Percentiles rank a stretch among this genome's conserved stretches.
phyloP scores from a whole-genome alignment of 1,140 invertebrate species.

The Megalopta genalis region DNA sequence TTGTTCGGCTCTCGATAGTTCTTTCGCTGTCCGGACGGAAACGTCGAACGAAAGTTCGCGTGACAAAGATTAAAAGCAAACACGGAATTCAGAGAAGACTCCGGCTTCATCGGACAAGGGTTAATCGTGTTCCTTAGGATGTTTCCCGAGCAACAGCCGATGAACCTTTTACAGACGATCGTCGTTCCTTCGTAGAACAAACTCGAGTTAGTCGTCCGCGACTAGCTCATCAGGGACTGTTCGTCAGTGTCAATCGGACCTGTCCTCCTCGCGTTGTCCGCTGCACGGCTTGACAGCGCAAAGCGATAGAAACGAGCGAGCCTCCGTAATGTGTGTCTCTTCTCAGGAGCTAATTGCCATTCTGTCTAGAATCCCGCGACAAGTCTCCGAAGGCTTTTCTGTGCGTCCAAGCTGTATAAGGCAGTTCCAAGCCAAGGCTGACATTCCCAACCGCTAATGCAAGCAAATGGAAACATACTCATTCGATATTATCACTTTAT shows the following conservation, averaged over 20 bases:
- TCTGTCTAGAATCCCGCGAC: conserved; percentile 28
- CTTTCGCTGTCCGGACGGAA: not conserved
- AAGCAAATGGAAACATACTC: conserved; percentile 18
- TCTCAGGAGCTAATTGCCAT: conserved; percentile 43
- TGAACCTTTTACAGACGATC: conserved; percentile 1
- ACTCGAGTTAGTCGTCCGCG: conserved; percentile 1
- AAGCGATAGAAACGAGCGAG: not conserved
- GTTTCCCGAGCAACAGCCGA: not conserved
- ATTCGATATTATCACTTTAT: not conserved
- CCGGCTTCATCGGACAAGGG: not conserved
- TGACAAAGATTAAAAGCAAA: conserved; percentile 2
- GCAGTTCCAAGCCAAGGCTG: not conserved
- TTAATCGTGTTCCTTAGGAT: conserved; percentile 4
- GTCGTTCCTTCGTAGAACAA: not conserved
- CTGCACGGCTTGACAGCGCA: not conserved
- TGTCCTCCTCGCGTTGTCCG: not conserved
- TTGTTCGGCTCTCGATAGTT: not conserved
- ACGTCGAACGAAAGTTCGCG: not conserved
- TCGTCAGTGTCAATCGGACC: conserved; percentile 3
- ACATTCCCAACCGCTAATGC: conserved; percentile 17
- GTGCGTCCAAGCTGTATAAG: conserved; percentile 29
- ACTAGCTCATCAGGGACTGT: conserved; percentile 3
- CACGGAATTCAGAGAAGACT: not conserved
- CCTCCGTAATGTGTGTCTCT: conserved; percentile 22
- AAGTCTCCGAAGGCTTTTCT: conserved; percentile 28